Conservation (phyloP, 2,113 vertebrate species). For the Catharus fuscescens region DNA sequence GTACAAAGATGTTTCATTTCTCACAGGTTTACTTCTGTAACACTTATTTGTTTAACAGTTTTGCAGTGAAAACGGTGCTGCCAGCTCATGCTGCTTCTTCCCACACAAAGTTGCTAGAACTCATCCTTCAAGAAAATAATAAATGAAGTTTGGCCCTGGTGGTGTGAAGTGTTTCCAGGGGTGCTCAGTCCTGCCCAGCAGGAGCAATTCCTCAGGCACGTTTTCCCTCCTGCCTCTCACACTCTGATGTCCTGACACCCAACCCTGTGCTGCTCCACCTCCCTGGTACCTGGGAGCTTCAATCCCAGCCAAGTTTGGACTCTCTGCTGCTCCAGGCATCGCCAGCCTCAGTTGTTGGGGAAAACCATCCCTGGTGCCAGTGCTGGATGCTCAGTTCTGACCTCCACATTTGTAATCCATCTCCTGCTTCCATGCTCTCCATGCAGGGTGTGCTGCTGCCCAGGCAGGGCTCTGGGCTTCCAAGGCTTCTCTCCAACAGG, state of each 20-base stretch:
- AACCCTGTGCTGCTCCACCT: neutral
- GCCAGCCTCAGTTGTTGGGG: neutral
- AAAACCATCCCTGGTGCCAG: neutral
- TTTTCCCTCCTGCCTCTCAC: neutral
- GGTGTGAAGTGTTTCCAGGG: neutral
- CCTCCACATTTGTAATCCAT: neutral
- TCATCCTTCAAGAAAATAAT: neutral
- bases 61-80: slow-evolving; percentile 6
- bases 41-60: slow-evolving; percentile 71
- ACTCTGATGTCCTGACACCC: neutral
- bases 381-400: neutral
- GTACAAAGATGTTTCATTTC: slow-evolving; percentile 68
- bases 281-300: fast-evolving
- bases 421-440: neutral
- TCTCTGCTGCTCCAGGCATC: neutral
- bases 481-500: fast-evolving
- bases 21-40: slow-evolving; percentile 70
- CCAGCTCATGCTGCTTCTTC: slow-evolving; percentile 46
- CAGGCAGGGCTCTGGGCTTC: fast-evolving
- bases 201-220: neutral
- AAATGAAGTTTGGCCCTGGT: neutral
- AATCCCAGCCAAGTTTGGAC: fast-evolving
- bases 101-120: neutral
- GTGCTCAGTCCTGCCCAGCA: neutral
- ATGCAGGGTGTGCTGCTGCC: fast-evolving